Conservation (phyloP, 2,888 invertebrate species). For the Orchesella flavescens region DNA sequence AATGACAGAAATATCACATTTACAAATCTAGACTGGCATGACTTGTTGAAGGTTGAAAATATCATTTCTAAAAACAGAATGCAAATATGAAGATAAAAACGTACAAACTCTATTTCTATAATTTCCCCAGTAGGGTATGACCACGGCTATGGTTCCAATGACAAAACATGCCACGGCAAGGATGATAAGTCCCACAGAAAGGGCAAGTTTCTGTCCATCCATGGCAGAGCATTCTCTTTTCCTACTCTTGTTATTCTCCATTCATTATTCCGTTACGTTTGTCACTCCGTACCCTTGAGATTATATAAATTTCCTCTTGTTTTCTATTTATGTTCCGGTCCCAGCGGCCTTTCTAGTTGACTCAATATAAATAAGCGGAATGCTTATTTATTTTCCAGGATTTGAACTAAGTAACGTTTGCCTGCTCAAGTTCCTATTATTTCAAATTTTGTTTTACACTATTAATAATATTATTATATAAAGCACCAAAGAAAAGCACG, state of each 20-base stretch:
- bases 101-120: conserved; percentile 83
- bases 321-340: not conserved
- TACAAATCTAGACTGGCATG: too few species aligned
- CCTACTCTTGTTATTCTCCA: conserved; percentile 47
- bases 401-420: too few species aligned
- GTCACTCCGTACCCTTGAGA: not conserved
- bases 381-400: too few species aligned
- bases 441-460: too few species aligned
- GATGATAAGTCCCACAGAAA: conserved; percentile 77
- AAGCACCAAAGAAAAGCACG: conserved; percentile 2
- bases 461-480: too few species aligned
- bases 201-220: conserved; percentile 71
- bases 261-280: conserved; percentile 15
- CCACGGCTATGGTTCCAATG: conserved; percentile 87
- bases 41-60: not conserved
- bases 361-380: too few species aligned
- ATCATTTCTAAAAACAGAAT: not conserved
- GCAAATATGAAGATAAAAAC: conserved; percentile 71
- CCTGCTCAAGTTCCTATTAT: too few species aligned
- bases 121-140: conserved; percentile 90
- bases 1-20: too few species aligned
- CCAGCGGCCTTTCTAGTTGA: too few species aligned
- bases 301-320: not conserved
- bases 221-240: conserved; percentile 67
- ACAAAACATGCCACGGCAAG: conserved; percentile 86